These are phyloP conservation scores for Nezara viridula DNA, from an alignment of 2,888 invertebrate species.

Conservation along the genomic window DNA sequence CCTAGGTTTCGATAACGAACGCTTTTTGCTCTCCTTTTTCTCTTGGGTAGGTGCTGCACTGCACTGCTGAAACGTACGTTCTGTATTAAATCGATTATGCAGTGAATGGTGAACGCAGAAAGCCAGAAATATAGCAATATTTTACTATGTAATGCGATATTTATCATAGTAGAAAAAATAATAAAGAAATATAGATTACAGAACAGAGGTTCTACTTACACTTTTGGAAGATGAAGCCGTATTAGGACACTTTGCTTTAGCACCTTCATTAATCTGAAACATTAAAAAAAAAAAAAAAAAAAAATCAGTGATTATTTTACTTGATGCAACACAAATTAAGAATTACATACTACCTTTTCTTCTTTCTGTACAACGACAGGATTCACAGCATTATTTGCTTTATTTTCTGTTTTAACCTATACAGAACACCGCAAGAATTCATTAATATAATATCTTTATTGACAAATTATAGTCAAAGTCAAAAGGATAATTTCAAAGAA, in stretches of 20 bases:
- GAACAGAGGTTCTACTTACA: not conserved
- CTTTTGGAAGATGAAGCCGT: not conserved
- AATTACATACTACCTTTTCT: not conserved
- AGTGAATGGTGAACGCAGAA: too few species aligned
- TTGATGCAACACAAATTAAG: not conserved
- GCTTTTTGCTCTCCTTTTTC: not conserved
- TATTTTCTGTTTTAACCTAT: not conserved
- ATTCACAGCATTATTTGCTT: not conserved
- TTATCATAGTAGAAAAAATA: too few species aligned
- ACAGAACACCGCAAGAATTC: not conserved
- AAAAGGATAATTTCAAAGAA: not conserved
- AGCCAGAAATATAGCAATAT: not conserved
- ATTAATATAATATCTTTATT: not conserved
- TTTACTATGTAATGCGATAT: too few species aligned
- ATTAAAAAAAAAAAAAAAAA: not conserved
- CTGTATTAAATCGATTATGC: not conserved
- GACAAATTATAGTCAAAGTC: not conserved
- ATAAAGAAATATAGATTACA: too few species aligned
- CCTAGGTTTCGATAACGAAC: not conserved
- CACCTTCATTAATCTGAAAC: not conserved
- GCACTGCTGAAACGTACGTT: not conserved
- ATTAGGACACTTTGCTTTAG: not conserved
- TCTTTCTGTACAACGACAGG: not conserved
- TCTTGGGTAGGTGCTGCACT: not conserved
- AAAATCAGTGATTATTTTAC: not conserved